Conservation (phyloP, 2,113 vertebrate genomes). For the Odontophorus gujanensis region DNA sequence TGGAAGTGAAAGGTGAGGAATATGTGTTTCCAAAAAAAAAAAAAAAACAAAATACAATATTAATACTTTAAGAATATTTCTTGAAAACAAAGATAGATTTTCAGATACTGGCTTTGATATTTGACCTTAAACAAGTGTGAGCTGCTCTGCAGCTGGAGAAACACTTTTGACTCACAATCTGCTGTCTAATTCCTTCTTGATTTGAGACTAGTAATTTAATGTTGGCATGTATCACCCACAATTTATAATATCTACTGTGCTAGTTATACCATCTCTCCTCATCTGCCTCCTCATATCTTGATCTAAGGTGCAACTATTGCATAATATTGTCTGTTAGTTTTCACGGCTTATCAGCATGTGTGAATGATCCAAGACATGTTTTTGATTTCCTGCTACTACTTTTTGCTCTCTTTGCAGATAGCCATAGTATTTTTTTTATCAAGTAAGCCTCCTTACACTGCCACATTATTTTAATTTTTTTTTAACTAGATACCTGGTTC, state of each 20-base stretch:
- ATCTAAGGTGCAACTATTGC: neutral
- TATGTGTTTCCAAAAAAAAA: neutral
- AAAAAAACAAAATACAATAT: neutral
- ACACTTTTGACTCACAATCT: neutral
- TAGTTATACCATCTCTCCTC: neutral
- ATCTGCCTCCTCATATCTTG: neutral
- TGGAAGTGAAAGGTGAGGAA: constrained; percentile 22
- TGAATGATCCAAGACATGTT: neutral
- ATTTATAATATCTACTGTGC: neutral
- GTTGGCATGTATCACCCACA: neutral
- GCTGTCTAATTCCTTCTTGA: constrained; percentile 27
- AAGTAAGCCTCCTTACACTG: neutral
- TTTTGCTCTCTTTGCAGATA: neutral
- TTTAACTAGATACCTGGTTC: neutral
- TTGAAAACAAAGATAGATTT: constrained; percentile 3
- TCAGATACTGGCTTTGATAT: constrained; percentile 19
- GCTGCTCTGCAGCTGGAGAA: constrained; percentile 21
- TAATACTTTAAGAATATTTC: neutral
- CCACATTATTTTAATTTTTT: neutral
- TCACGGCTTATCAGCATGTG: neutral
- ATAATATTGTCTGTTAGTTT: neutral
- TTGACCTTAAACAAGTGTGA: constrained; percentile 40
- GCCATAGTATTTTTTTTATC: neutral
- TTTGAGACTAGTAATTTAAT: neutral
- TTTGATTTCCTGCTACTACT: neutral